A percentile compares a stretch with the other conserved stretches of the same genome.
phyloP scores from a whole-genome alignment of 2,888 invertebrate genomes.

The Poecilus cupreus region DNA sequence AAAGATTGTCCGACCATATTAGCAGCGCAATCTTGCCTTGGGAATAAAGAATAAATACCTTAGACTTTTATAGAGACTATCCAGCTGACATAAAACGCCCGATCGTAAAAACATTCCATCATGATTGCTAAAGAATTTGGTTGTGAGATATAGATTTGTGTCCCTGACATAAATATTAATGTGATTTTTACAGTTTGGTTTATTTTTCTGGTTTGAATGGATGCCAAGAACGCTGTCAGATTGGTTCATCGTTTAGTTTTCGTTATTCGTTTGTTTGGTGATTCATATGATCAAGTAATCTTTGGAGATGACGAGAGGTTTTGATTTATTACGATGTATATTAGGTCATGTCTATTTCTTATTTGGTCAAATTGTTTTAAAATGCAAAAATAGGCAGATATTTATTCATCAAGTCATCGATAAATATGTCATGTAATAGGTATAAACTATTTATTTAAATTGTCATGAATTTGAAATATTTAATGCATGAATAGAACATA shows the following conservation, averaged over 20 bases:
- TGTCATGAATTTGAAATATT: too few species aligned
- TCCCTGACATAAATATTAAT: slow-evolving; percentile 27
- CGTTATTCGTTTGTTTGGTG: slow-evolving; percentile 6
- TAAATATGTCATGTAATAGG: neutral
- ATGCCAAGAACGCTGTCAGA: slow-evolving; percentile 7
- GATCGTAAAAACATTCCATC: too few species aligned
- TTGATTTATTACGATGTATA: neutral
- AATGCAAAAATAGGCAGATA: neutral
- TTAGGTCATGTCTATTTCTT: neutral
- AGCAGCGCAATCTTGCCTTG: too few species aligned
- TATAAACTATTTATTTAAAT: too few species aligned
- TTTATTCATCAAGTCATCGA: neutral
- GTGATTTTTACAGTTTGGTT: slow-evolving; percentile 16
- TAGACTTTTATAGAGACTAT: too few species aligned
- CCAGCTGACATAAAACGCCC: too few species aligned
- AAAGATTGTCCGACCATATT: too few species aligned
- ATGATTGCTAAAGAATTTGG: neutral
- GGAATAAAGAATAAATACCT: too few species aligned
- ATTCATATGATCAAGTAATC: neutral
- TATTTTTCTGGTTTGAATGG: slow-evolving; percentile 23
- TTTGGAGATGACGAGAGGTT: neutral
- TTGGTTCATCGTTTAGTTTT: slow-evolving; percentile 13
- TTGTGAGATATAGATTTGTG: neutral
- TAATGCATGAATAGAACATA: too few species aligned
- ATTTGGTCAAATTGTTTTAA: neutral